Evolutionary conservation across 2,113 vertebrate species (phyloP), one percentile per base, ranked within the genome.

Genomic region (Epinephelus fuscoguttatus): DNA sequence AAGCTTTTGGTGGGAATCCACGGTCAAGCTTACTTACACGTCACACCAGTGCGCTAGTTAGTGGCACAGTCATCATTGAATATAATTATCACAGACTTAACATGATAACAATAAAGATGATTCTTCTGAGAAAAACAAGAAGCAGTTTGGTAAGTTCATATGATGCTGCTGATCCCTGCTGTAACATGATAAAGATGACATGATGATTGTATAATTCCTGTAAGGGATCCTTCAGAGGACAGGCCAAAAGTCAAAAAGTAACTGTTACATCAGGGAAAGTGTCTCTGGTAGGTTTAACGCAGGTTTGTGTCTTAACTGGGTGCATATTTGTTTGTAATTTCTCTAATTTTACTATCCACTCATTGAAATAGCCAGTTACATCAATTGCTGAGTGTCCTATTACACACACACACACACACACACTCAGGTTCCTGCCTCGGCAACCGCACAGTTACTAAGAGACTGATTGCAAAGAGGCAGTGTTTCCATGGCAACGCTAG

Each of bases 401-500:
- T 37, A 27, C 33, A 42, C 69, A 27, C 33, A 76, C 62, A 70
- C 85, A 80, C 59, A 73, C 27, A 19, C 72, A 13, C 15, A 62
- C 67, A 62, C 64, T 52, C 50, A 1, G 27, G 60, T 80, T 76
- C 63, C 78, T 84, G 86, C 85, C 91, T 88, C 63, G 2, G 92
- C 81, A 91, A 92, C 93, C 17, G n/a, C 84, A 78, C 87, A 62
- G 92, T 94, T 94, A 85, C 92, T 89, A 91, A 91, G 93, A 89
- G 91, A 93, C 87, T 83, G 91, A 91, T 88, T 89, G 92, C 91
- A 91, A 91, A 89, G 88, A 94, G 89, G 90, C 81, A 87, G 88
- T 81, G 91, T 94, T 93, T 89, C 93, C 89, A 93, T 93, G 90
- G 88, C 63, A 83, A 92, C 84, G 21, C 45, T 56, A 75, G 87